Evolutionary conservation across 2,888 invertebrate genomes (phyloP).

Genomic region (Chrysotoxum bicinctum): DNA sequence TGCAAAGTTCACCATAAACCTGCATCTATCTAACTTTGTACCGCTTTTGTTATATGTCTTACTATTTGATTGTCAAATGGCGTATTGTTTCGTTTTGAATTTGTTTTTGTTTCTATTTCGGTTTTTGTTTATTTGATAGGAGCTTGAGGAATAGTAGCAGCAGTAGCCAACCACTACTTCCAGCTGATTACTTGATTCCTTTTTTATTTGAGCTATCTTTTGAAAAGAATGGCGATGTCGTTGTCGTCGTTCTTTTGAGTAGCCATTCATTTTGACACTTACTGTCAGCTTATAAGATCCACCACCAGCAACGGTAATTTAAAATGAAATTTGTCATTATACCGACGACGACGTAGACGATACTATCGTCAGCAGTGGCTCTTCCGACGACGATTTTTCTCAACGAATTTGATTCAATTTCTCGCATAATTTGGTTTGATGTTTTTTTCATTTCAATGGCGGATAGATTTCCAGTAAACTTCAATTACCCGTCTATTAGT

Average conservation of each 20-base stretch:
- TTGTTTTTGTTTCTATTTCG: constrained; percentile 31
- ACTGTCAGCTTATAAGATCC: constrained; percentile 41
- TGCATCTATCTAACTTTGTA: constrained; percentile 13
- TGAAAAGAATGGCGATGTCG: constrained; percentile 31
- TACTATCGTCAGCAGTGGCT: not conserved
- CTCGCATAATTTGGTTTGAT: constrained; percentile 62
- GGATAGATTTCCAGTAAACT: constrained; percentile 48
- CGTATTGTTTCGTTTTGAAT: constrained; percentile 25
- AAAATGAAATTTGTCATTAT: constrained; percentile 37
- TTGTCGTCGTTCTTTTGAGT: constrained; percentile 30
- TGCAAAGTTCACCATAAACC: not conserved
- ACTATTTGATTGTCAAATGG: constrained; percentile 53
- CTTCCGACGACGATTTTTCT: not conserved
- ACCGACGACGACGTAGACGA: not conserved
- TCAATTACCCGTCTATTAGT: constrained; percentile 65
- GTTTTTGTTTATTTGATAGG: constrained; percentile 37
- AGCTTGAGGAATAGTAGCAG: constrained; percentile 17
- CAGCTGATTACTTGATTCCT: constrained; percentile 23
- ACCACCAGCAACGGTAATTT: constrained; percentile 39
- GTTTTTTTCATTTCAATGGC: constrained; percentile 37
- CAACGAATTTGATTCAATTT: constrained; percentile 63
- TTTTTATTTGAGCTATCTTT: constrained; percentile 22
- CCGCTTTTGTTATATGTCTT: not conserved
- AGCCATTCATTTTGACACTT: constrained; percentile 56
- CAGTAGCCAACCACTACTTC: not conserved